A percentile compares a stretch with the other conserved stretches of the same genome.
These are phyloP conservation scores for Meleagris gallopavo DNA, from an alignment of 2,113 vertebrate species.

Conservation along the genomic window DNA sequence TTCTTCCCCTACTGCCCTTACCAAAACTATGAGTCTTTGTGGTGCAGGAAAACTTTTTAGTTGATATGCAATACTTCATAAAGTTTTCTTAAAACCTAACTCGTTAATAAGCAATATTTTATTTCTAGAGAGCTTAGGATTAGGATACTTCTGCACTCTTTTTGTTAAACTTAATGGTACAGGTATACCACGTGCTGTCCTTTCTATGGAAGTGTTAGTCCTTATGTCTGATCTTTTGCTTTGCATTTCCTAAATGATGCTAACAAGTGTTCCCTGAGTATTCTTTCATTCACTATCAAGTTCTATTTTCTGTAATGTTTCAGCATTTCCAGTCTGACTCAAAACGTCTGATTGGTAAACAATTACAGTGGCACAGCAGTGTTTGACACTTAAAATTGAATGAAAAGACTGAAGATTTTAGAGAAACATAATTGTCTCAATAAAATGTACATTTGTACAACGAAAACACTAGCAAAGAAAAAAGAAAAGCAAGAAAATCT, in stretches of 20 bases:
- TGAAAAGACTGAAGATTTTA: not conserved
- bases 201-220: not conserved
- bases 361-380: not conserved
- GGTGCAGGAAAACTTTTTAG: not conserved
- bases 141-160: not conserved
- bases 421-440: not conserved
- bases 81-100: not conserved
- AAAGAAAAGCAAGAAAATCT: not conserved
- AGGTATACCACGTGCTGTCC: not conserved
- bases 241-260: not conserved
- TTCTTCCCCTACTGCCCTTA: not conserved
- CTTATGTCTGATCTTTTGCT: not conserved
- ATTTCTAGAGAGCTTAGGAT: not conserved
- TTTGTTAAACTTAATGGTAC: not conserved
- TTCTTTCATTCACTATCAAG: rapidly evolving
- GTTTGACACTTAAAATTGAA: not conserved
- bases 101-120: not conserved
- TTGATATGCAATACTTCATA: not conserved
- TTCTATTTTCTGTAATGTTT: not conserved
- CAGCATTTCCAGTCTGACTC: not conserved
- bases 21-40: not conserved
- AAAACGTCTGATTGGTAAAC: not conserved
- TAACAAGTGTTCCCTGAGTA: not conserved
- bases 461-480: not conserved
- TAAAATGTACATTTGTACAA: not conserved